Evolutionary conservation across 2,888 invertebrate species (phyloP), one percentile per base, ranked within the genome.

Genomic region (Holacanthella duospinosa): DNA sequence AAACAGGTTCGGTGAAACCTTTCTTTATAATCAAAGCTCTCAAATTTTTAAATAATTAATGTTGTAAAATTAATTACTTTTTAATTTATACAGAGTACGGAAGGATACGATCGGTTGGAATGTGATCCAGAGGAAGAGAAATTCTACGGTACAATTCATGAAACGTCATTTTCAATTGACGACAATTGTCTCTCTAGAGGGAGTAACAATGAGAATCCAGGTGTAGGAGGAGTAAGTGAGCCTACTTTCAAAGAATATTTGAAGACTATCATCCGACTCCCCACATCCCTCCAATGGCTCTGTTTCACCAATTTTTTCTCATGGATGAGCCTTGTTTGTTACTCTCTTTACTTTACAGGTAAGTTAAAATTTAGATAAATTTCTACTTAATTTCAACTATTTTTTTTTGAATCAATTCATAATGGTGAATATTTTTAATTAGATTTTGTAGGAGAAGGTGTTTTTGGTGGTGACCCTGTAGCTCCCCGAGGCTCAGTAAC

Each of bases 321-420:
- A 76, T 96, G 95, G 95, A 95, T 94, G 93, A 92, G 94, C 0
- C 89, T 96, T 73, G 93, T 96, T 55, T 94, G 94, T 77, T 96
- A 95, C 76, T 94, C 94, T 0, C 80, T 96, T 4, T 95, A 94
- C 78, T 95, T 96, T 77, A 96, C 95, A 0, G n/a, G n/a, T n/a
- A n/a, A n/a, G n/a, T n/a, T n/a, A n/a, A n/a, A n/a, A n/a, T n/a
- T n/a, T n/a, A n/a, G n/a, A n/a, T n/a, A n/a, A n/a, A n/a, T n/a
- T n/a, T n/a, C n/a, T n/a, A n/a, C n/a, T n/a, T n/a, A n/a, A n/a
- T n/a, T n/a, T n/a, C n/a, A n/a, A n/a, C n/a, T n/a, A n/a, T n/a
- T n/a, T n/a, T n/a, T n/a, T n/a, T n/a, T n/a, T n/a, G n/a, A n/a
- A n/a, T n/a, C n/a, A n/a, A n/a, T n/a, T n/a, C n/a, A n/a, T n/a